These are phyloP conservation scores for Mercenaria mercenaria DNA, from an alignment of 1,140 invertebrate species.

Conservation along the genomic window DNA sequence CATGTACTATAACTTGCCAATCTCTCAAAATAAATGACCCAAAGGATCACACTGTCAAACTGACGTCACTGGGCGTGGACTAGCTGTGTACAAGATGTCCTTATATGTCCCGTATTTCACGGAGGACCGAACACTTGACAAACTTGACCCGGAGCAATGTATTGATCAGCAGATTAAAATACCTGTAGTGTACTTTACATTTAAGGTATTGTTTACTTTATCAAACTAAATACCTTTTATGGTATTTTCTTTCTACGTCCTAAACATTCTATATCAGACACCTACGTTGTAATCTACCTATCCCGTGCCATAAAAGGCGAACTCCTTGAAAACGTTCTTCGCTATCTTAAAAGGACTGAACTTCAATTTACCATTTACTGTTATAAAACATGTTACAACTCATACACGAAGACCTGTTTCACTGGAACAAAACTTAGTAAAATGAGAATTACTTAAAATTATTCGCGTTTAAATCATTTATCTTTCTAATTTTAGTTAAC, in stretches of 20 bases:
- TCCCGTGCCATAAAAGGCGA: not conserved
- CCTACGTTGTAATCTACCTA: not conserved
- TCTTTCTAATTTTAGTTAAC: too few species aligned
- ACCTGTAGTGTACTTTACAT: not conserved
- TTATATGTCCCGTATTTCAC: not conserved
- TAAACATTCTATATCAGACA: not conserved
- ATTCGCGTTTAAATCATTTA: too few species aligned
- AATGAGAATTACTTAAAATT: too few species aligned
- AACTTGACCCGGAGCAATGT: not conserved
- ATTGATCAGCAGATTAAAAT: not conserved
- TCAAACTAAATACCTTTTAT: not conserved
- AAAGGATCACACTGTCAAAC: not conserved
- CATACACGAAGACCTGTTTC: too few species aligned
- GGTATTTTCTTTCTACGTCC: not conserved
- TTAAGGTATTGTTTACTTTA: not conserved
- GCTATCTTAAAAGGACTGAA: too few species aligned
- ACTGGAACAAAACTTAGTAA: too few species aligned
- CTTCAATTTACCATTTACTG: too few species aligned
- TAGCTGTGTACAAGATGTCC: not conserved
- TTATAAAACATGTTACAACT: too few species aligned
- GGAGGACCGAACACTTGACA: not conserved
- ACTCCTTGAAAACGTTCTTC: too few species aligned
- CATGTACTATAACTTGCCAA: not conserved
- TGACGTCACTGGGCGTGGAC: slow-evolving; percentile 3
- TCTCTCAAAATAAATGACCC: slow-evolving; percentile 7